Evolutionary conservation across 2,113 vertebrate genomes (phyloP).

Genomic region (Thunnus thynnus): DNA sequence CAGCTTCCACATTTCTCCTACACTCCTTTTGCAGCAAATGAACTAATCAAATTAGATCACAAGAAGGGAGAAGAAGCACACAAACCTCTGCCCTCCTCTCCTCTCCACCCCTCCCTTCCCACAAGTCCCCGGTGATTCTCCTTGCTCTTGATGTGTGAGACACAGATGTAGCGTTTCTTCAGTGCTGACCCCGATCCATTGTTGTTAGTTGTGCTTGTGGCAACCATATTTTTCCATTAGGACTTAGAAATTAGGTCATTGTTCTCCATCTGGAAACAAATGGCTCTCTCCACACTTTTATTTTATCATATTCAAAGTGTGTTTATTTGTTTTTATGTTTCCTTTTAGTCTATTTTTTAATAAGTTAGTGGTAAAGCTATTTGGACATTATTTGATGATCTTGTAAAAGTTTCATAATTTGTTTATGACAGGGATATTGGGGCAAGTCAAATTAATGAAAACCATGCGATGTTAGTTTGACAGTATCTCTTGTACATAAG

Average conservation of each 20-base stretch:
- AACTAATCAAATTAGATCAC: slow-evolving; percentile 72
- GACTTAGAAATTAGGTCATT: slow-evolving; percentile 71
- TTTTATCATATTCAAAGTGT: slow-evolving; percentile 54
- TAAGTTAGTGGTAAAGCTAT: slow-evolving; percentile 14
- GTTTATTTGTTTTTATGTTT: slow-evolving; percentile 39
- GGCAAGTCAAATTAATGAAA: background rate
- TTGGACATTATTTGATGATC: slow-evolving; percentile 3
- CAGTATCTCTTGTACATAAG: background rate
- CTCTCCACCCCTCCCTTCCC: slow-evolving; percentile 1
- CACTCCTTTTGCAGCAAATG: slow-evolving; percentile 62
- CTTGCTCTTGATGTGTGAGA: slow-evolving; percentile 64
- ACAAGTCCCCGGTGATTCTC: slow-evolving; percentile 61
- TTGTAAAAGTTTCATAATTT: background rate
- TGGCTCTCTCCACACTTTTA: slow-evolving; percentile 53
- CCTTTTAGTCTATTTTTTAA: slow-evolving; percentile 46
- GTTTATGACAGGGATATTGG: background rate
- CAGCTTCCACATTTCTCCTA: slow-evolving; percentile 73
- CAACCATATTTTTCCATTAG: slow-evolving; percentile 70
- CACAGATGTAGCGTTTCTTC: slow-evolving; percentile 62
- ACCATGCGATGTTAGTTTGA: background rate
- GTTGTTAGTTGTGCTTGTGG: slow-evolving; percentile 70
- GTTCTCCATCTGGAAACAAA: slow-evolving; percentile 67
- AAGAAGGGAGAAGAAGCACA: slow-evolving; percentile 61
- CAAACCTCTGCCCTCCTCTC: slow-evolving; percentile 34
- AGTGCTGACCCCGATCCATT: slow-evolving; percentile 69